phyloP scores from a whole-genome alignment of 37 sponge, comb jelly and placozoan genomes.

The Halichondria panicea region DNA sequence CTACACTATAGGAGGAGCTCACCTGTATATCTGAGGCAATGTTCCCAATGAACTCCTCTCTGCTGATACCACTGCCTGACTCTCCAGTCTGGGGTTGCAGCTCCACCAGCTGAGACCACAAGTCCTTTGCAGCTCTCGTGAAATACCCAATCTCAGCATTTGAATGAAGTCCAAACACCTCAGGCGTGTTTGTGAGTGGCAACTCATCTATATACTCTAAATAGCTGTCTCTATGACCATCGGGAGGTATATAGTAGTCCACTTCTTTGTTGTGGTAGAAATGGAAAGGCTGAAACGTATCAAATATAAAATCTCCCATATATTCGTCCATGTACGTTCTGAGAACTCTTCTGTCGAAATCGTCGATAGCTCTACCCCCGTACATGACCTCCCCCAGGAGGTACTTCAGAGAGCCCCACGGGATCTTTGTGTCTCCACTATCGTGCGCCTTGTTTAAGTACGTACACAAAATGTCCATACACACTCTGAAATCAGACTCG shows the following conservation, averaged over 20 bases:
- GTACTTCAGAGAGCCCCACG: conserved; percentile 99
- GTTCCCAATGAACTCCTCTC: conserved; percentile 94
- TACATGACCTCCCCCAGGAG: conserved; percentile 99
- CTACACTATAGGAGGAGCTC: too few relatives aligned
- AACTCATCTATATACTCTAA: conserved; percentile 88
- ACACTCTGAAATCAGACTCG: conserved; percentile 98
- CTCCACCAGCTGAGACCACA: conserved; percentile 95
- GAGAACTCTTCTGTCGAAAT: conserved; percentile 95
- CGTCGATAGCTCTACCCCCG: conserved; percentile 98
- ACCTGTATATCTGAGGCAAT: conserved; percentile 96
- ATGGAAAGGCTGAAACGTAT: conserved; percentile 99
- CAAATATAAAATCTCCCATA: conserved; percentile 99
- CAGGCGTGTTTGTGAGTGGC: conserved; percentile 96
- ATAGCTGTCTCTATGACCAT: conserved; percentile 80
- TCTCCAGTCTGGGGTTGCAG: conserved; percentile 98
- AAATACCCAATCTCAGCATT: conserved; percentile 99
- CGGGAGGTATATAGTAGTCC: conserved; percentile 91
- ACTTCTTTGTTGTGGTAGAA: conserved; percentile 88
- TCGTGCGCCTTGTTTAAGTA: conserved; percentile 93
- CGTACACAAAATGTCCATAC: conserved; percentile 91
- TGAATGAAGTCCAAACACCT: conserved; percentile 98
- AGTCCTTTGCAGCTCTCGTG: conserved; percentile 90
- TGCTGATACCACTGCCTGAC: conserved; percentile 78
- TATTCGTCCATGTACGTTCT: conserved; percentile 99
- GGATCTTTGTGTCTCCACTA: conserved; percentile 88